Conservation (phyloP, 2,888 invertebrate genomes). For the Cylindroiulus punctatus region DNA sequence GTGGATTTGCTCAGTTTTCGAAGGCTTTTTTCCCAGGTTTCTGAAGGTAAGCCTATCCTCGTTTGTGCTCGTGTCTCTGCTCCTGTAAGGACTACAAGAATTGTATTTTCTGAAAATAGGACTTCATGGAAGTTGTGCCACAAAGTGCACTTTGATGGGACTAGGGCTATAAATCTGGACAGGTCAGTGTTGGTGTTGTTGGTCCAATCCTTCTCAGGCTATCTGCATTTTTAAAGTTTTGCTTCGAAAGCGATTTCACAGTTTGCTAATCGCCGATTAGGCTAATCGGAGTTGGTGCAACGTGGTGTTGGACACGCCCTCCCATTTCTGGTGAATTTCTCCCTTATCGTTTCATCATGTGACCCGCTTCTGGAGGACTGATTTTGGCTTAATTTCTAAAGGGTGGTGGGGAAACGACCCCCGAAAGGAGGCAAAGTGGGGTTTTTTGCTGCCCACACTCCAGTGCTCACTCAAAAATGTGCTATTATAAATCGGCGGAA, state of each 20-base stretch:
- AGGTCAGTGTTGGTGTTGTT: background rate
- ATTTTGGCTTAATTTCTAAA: background rate
- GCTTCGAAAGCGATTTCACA: too few relatives aligned
- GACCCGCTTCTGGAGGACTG: conserved; percentile 38
- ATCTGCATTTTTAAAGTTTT: too few relatives aligned
- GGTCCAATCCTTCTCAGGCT: too few relatives aligned
- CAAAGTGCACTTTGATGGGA: conserved; percentile 9
- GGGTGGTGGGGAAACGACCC: background rate
- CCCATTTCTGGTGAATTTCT: background rate
- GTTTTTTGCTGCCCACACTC: background rate
- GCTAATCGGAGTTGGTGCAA: background rate
- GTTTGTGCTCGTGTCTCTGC: too few relatives aligned
- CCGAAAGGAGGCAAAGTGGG: background rate
- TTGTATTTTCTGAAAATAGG: background rate
- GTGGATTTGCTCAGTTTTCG: background rate
- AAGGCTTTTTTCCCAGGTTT: background rate
- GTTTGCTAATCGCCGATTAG: conserved; percentile 9
- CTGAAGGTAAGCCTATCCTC: background rate
- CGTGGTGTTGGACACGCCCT: background rate
- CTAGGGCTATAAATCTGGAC: background rate
- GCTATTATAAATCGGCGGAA: background rate
- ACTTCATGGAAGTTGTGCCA: conserved; percentile 11
- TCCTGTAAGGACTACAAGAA: too few relatives aligned
- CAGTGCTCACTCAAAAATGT: background rate
- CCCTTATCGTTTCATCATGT: conserved; percentile 13